phyloP scores from a whole-genome alignment of 2,113 vertebrate genomes.

The Epinephelus cyanopodus region DNA sequence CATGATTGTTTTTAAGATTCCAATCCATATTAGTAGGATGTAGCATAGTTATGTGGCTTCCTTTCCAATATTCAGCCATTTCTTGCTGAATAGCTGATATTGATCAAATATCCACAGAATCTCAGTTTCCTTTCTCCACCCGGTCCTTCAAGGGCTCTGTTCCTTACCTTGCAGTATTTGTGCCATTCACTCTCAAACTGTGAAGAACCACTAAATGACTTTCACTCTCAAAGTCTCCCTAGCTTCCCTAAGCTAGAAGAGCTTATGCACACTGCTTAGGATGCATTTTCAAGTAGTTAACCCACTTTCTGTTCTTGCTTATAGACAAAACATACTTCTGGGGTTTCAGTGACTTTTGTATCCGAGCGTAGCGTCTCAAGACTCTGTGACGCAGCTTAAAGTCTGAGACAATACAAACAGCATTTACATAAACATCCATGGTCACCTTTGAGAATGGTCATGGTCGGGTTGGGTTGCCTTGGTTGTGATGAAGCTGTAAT shows the following conservation, averaged over 20 bases:
- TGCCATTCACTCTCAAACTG: conserved; percentile 44
- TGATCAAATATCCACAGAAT: conserved; percentile 13
- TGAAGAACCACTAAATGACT: conserved; percentile 57
- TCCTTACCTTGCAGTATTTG: conserved; percentile 32
- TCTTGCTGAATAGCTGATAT: conserved; percentile 5
- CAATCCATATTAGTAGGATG: background rate
- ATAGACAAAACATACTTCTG: conserved; percentile 59
- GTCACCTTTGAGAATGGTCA: conserved; percentile 43
- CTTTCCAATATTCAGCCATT: background rate
- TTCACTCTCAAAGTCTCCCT: conserved; percentile 53
- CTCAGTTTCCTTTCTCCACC: conserved; percentile 12
- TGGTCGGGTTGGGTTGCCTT: conserved; percentile 32
- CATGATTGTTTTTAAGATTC: background rate
- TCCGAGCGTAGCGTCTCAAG: conserved; percentile 20
- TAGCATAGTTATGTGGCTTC: background rate
- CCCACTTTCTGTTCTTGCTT: conserved; percentile 62
- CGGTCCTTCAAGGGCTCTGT: conserved; percentile 19
- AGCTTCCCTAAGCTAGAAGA: conserved; percentile 57
- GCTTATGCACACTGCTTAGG: conserved; percentile 56
- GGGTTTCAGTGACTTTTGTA: conserved; percentile 55
- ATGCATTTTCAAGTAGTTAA: conserved; percentile 68
- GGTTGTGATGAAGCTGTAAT: conserved; percentile 1
- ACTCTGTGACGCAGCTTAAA: conserved; percentile 36
- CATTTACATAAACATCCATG: conserved; percentile 40
- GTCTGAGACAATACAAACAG: conserved; percentile 42